phyloP scores from a whole-genome alignment of 2,888 invertebrate genomes.

The Sepioteuthis lessoniana region DNA sequence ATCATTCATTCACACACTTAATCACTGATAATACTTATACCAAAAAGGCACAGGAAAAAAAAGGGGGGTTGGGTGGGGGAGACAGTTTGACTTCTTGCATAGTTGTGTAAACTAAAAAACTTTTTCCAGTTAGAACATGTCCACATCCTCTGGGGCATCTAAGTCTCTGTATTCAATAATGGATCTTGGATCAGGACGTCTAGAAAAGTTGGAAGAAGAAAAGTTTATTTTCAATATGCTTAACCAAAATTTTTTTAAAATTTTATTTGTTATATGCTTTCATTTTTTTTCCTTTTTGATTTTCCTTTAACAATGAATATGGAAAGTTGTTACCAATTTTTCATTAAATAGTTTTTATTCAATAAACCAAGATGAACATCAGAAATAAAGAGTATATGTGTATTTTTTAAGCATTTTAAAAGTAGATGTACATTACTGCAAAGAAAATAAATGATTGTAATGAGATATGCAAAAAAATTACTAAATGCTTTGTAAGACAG shows the following conservation, averaged over 20 bases:
- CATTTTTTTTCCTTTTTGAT: too few species aligned
- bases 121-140: conserved; percentile 80
- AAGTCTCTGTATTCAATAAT: conserved; percentile 92
- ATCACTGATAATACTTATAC: not conserved
- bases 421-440: too few species aligned
- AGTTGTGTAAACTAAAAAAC: not conserved
- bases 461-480: not conserved
- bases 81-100: not conserved
- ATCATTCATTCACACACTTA: too few species aligned
- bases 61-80: not conserved
- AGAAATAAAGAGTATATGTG: too few species aligned
- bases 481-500: not conserved
- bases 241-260: not conserved
- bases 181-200: conserved; percentile 79
- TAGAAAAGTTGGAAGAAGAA: conserved; percentile 38
- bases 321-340: too few species aligned
- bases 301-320: too few species aligned
- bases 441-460: too few species aligned
- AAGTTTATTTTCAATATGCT: not conserved
- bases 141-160: conserved; percentile 88
- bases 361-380: too few species aligned
- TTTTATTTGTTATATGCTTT: too few species aligned
- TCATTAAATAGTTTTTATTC: too few species aligned
- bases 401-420: too few species aligned
- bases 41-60: conserved; percentile 37